Evolutionary conservation across 2,113 vertebrate species (phyloP), one percentile per base, ranked within the genome.

Genomic region (Arvicanthis niloticus): DNA sequence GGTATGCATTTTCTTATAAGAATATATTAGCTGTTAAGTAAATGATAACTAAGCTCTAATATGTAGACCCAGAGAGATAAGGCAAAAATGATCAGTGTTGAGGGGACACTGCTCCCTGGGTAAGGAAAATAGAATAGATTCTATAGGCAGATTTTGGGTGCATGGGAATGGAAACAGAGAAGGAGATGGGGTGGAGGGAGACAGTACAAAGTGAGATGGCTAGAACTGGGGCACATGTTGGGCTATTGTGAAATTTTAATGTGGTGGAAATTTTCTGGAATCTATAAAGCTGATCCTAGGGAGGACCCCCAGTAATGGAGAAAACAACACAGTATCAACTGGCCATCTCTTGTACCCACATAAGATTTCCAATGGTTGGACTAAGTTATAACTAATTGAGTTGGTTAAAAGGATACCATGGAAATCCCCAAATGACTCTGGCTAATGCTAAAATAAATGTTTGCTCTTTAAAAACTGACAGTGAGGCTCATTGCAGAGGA

Each of bases 121-220:
- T 37, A 53, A 48, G 29, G 13, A 21, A 26, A 80, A 24, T 34
- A 21, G 48, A 53, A 11, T 80, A 22, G 31, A 56, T 53, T 37
- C 31, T 37, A 37, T 0, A 12, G 31, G 8, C 31, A 53, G 48
- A 37, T 7, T 7, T 6, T 1, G 31, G 16, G 2, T 56, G 4
- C 17, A 37, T 53, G 7, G 31, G 17, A 19, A 53, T 37, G 31
- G 17, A 34, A 53, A 34, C 31, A 53, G 29, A 21, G 48, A 34
- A 53, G 3, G 48, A 53, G 51, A 19, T 37, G 8, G 8, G 31
- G 3, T 53, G 7, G 8, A 37, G 31, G 1, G 4, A 78, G 48
- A 53, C 15, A 19, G 42, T 53, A 3, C 1, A 78, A 15, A 7
- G 3, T 21, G 16, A 37, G 8, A 51, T 34, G 48, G 31, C 31